A percentile compares a stretch with the other conserved stretches of the same genome.
Evolutionary conservation across 2,888 invertebrate genomes (phyloP).

Genomic region (Tineola bisselliella): DNA sequence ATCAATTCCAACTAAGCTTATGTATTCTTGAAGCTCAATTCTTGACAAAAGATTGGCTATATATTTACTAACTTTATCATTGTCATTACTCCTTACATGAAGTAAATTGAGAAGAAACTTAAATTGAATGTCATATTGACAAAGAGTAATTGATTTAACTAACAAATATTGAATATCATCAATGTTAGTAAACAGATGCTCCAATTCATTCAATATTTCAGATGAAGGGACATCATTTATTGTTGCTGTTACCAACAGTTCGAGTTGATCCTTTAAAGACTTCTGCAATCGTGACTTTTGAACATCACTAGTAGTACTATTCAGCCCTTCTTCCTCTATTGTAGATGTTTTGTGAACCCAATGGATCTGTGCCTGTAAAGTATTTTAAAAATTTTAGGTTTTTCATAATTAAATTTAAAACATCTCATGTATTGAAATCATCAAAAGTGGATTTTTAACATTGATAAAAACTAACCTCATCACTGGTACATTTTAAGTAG

Average conservation of each 20-base stretch:
- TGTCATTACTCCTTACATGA: constrained; percentile 31
- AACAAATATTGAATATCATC: constrained; percentile 37
- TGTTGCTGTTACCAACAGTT: constrained; percentile 26
- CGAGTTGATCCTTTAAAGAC: constrained; percentile 34
- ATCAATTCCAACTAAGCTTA: constrained; percentile 42
- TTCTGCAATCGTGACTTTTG: constrained; percentile 22
- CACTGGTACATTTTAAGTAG: constrained; percentile 33
- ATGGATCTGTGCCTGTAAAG: constrained; percentile 27
- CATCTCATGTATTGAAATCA: too few species aligned
- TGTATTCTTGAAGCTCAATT: constrained; percentile 52
- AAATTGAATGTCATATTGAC: constrained; percentile 34
- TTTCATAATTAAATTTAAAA: too few species aligned
- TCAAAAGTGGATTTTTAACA: too few species aligned
- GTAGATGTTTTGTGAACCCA: constrained; percentile 7
- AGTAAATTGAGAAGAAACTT: constrained; percentile 42
- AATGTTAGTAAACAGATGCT: constrained; percentile 40
- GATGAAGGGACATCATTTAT: constrained; percentile 17
- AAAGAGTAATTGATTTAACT: constrained; percentile 32
- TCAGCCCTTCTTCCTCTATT: background rate
- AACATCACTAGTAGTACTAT: background rate
- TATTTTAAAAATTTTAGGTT: background rate
- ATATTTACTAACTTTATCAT: constrained; percentile 23
- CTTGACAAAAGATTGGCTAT: constrained; percentile 45
- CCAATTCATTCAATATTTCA: constrained; percentile 23
- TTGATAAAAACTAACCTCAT: constrained; percentile 32